Evolutionary conservation across 2,797 vertebrate species (phyloP).

Genomic region (Nannoperca obscura): DNA sequence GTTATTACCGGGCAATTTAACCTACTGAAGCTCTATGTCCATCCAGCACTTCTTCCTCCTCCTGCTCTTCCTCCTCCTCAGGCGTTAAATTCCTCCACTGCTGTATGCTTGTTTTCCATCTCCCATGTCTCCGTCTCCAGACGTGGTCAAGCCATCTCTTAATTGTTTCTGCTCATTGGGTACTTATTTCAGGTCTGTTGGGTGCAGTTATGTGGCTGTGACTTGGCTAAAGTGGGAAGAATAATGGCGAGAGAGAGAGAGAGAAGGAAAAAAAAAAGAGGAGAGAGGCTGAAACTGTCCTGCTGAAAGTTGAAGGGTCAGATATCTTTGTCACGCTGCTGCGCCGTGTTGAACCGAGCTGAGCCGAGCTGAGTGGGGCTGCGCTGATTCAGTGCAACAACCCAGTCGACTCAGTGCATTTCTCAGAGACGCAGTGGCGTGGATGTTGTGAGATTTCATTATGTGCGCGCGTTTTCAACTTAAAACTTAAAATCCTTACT

Average conservation of each 20-base stretch:
- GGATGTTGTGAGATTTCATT: conserved; percentile 26
- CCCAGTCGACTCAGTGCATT: conserved; percentile 20
- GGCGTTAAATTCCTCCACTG: conserved; percentile 66
- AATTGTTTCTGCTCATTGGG: conserved; percentile 58
- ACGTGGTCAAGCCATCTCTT: conserved; percentile 56
- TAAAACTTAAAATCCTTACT: conserved; percentile 60
- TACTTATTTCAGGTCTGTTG: conserved; percentile 59
- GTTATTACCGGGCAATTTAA: conserved; percentile 70
- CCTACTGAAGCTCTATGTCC: conserved; percentile 77
- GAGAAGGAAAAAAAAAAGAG: not conserved
- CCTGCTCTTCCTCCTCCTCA: conserved; percentile 67
- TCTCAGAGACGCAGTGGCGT: conserved; percentile 32
- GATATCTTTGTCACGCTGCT: conserved; percentile 50
- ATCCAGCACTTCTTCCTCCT: conserved; percentile 73
- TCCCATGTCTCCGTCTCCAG: conserved; percentile 50
- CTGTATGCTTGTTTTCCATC: conserved; percentile 45
- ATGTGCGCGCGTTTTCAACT: conserved; percentile 61
- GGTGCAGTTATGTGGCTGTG: conserved; percentile 51
- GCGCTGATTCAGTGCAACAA: conserved; percentile 28
- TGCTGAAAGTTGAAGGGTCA: conserved; percentile 71
- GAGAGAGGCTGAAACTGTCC: conserved; percentile 56
- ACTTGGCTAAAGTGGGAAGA: conserved; percentile 42
- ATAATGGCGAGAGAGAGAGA: not conserved
- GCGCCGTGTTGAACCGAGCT: conserved; percentile 34
- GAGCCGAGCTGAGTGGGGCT: conserved; percentile 20